phyloP scores from a whole-genome alignment of 2,113 vertebrate genomes.

The Caranx ignobilis region DNA sequence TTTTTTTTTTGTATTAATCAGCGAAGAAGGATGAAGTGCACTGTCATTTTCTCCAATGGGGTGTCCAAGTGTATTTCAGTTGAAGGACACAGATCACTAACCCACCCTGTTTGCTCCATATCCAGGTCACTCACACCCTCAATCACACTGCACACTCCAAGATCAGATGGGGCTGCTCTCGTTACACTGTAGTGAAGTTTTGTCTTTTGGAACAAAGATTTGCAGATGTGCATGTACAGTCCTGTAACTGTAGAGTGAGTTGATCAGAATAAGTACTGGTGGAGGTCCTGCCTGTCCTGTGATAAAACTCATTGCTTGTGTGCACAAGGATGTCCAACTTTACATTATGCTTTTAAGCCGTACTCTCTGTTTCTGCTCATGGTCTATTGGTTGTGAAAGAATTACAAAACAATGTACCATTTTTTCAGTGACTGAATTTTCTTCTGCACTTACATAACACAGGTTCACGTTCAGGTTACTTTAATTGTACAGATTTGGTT shows the following conservation, averaged over 20 bases:
- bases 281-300: neutral
- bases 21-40: neutral
- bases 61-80: constrained; percentile 1
- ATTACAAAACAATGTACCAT: neutral
- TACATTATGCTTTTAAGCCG: neutral
- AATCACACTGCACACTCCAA: neutral
- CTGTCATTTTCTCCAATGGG: neutral
- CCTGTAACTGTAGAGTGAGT: no score
- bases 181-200: no score
- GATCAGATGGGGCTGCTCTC: no score
- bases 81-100: neutral
- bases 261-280: neutral
- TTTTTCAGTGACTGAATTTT: neutral
- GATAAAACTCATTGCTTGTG: neutral
- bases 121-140: neutral
- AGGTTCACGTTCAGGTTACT: no score
- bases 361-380: neutral
- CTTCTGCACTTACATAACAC: no score
- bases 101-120: neutral
- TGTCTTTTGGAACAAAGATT: no score
- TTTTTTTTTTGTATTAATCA: constrained; percentile 25
- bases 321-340: neutral
- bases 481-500: no score
- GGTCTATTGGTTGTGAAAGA: neutral
- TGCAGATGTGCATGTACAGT: no score